These are phyloP conservation scores for Platycheirus rosarum DNA, from an alignment of 2,888 invertebrate genomes.

Conservation along the genomic window DNA sequence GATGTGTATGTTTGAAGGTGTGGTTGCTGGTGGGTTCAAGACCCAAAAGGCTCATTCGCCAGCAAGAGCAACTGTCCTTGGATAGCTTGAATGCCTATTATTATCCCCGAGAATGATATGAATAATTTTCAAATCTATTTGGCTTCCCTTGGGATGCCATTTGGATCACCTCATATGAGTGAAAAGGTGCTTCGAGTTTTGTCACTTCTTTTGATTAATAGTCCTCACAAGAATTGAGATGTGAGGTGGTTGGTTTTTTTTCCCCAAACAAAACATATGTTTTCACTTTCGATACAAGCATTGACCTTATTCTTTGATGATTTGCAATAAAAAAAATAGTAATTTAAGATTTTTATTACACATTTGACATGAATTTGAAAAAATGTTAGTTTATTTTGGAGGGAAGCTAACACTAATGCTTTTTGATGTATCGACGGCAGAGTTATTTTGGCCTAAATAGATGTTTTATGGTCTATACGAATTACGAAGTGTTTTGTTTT, in stretches of 20 bases:
- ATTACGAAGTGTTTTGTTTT: neutral
- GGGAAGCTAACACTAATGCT: neutral
- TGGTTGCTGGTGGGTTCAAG: too few relatives aligned
- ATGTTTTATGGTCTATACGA: neutral
- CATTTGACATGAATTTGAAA: too few relatives aligned
- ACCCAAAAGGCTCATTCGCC: neutral
- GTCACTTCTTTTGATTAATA: slow-evolving; percentile 26
- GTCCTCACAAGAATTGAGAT: neutral
- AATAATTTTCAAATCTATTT: slow-evolving; percentile 29
- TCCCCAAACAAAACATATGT: neutral
- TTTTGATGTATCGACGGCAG: neutral
- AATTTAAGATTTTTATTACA: slow-evolving; percentile 7
- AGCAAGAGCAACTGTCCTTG: neutral
- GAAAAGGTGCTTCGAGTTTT: slow-evolving; percentile 1
- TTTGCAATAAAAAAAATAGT: slow-evolving; percentile 18
- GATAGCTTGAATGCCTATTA: neutral
- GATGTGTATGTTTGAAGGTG: too few relatives aligned
- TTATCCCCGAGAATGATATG: neutral
- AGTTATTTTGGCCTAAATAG: neutral
- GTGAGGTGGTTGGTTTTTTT: neutral
- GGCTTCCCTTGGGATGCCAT: neutral
- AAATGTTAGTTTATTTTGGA: neutral
- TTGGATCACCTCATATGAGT: neutral
- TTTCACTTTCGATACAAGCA: neutral
- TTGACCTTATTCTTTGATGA: slow-evolving; percentile 17